Conservation (phyloP, 2,113 vertebrate species). For the Aythya baeri region DNA sequence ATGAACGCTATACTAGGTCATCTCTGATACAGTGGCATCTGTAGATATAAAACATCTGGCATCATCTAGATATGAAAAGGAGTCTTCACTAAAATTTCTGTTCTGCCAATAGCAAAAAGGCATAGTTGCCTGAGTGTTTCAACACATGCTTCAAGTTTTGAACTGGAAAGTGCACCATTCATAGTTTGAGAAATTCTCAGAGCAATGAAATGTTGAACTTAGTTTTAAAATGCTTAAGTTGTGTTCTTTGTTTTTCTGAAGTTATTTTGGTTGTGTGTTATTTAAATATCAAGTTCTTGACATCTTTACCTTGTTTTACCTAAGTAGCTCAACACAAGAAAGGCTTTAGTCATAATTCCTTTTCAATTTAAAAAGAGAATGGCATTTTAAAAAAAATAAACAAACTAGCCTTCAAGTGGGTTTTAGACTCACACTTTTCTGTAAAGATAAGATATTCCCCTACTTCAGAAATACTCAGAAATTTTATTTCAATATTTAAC, state of each 20-base stretch:
- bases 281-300: neutral
- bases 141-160: neutral
- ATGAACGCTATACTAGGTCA: neutral
- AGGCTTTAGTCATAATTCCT: neutral
- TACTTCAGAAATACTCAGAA: neutral
- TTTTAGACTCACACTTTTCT: neutral
- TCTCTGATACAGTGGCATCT: neutral
- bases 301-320: neutral
- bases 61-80: neutral
- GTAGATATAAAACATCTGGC: too few species aligned
- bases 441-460: neutral
- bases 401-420: neutral
- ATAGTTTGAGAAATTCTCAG: neutral
- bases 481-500: slow-evolving; percentile 27
- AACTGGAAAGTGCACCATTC: neutral
- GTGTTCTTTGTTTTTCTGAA: neutral
- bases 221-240: too few species aligned
- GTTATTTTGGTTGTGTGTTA: neutral
- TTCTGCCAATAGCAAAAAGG: neutral
- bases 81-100: neutral
- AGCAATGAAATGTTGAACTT: neutral
- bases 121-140: too few species aligned
- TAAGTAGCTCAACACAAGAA: neutral
- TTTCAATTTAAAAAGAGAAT: neutral
- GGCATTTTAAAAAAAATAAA: neutral